Percentiles rank a stretch among this genome's conserved stretches.
Evolutionary conservation across 2,797 vertebrate species (phyloP).

Genomic region (Pipistrellus pipistrellus): DNA sequence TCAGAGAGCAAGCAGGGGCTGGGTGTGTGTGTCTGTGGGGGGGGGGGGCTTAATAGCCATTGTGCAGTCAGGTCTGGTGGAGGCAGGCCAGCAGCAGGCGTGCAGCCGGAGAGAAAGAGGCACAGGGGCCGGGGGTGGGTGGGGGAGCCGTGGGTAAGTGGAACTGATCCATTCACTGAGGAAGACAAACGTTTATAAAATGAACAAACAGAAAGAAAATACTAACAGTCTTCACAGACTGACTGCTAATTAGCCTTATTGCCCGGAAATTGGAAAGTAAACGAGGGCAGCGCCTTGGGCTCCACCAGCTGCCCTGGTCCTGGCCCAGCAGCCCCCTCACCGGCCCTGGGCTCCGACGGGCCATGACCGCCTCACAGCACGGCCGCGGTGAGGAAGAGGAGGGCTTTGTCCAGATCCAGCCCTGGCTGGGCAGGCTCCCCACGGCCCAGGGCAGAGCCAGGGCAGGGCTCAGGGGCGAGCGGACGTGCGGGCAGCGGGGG

Average conservation of each 20-base stretch:
- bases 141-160: rapidly evolving
- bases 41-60: background rate
- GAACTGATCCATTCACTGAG: rapidly evolving
- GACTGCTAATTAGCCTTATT: background rate
- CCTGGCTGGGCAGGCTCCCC: background rate
- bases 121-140: rapidly evolving
- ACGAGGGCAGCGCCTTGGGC: background rate
- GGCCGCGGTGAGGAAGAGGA: background rate
- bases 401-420: rapidly evolving
- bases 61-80: background rate
- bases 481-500: background rate
- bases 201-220: background rate
- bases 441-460: background rate
- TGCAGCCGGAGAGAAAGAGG: background rate
- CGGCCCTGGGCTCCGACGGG: background rate
- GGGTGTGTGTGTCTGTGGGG: background rate
- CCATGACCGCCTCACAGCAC: rapidly evolving
- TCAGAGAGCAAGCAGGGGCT: too few relatives aligned
- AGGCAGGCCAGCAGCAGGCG: background rate
- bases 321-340: background rate
- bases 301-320: background rate
- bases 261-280: background rate
- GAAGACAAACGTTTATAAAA: background rate
- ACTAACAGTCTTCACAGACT: background rate
- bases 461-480: rapidly evolving